Percentiles rank a stretch among this genome's conserved stretches.
phyloP scores from a whole-genome alignment of 2,888 invertebrate genomes.

The Synergus gifuensis region DNA sequence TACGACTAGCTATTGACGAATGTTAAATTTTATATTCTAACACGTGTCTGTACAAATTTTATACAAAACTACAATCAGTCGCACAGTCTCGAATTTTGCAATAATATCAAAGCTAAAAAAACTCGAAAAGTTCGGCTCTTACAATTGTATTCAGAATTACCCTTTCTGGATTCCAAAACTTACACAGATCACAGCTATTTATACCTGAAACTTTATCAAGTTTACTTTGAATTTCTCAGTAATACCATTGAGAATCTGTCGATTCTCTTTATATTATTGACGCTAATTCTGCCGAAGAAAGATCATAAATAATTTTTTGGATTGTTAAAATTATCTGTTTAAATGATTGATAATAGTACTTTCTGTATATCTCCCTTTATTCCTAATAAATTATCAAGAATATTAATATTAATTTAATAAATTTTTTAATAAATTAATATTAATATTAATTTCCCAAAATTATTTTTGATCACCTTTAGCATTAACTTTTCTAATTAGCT shows the following conservation, averaged over 20 bases:
- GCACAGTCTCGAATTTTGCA: background rate
- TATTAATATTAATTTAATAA: no score
- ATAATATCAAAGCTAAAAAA: conserved; percentile 6
- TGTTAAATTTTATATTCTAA: conserved; percentile 11
- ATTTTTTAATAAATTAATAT: no score
- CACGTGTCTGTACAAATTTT: conserved; percentile 12
- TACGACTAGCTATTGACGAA: background rate
- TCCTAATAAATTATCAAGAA: no score
- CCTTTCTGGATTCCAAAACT: background rate
- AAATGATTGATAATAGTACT: background rate
- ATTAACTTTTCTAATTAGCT: background rate
- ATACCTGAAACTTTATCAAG: conserved; percentile 13
- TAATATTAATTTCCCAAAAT: background rate
- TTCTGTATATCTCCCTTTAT: no score
- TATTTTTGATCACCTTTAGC: background rate
- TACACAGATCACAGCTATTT: conserved; percentile 30
- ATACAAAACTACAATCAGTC: conserved; percentile 24
- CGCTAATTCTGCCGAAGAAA: background rate
- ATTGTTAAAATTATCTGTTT: background rate
- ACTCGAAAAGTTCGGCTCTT: background rate
- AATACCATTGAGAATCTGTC: background rate
- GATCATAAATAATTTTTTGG: background rate
- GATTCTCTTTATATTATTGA: background rate
- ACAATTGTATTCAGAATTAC: background rate
- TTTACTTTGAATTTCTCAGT: background rate